Evolutionary conservation across 2,113 vertebrate genomes (phyloP).

Genomic region (Desmodus rotundus): DNA sequence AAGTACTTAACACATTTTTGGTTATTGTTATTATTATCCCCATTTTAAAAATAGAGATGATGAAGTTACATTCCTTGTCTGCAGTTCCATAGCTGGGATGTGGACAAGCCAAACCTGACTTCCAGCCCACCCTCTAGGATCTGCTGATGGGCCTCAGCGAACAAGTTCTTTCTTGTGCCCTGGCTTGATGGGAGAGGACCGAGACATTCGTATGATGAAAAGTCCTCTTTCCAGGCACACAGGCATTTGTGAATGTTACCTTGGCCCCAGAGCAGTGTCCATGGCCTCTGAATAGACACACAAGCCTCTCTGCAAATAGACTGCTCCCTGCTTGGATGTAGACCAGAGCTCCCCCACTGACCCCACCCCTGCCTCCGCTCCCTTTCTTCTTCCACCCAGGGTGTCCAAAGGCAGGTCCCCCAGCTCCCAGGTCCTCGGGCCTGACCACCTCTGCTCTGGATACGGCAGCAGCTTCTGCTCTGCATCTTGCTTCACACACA

Average conservation of each 20-base stretch:
- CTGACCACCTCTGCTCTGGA: not conserved
- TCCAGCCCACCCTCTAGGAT: not conserved
- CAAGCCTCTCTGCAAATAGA: not conserved
- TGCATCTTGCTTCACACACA: not conserved
- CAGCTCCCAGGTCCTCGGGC: not conserved
- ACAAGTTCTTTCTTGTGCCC: not conserved
- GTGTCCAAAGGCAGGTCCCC: not conserved
- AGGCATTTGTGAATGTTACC: not conserved
- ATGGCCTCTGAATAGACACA: not conserved
- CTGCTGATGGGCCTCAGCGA: no score
- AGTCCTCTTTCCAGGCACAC: not conserved
- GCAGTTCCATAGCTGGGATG: not conserved
- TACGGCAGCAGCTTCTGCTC: not conserved
- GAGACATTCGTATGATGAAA: not conserved
- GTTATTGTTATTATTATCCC: not conserved
- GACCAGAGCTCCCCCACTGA: not conserved
- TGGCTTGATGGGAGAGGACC: not conserved
- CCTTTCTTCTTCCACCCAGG: not conserved
- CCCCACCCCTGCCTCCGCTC: not conserved
- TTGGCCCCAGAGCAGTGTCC: not conserved
- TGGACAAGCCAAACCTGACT: not conserved
- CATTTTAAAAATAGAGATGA: not conserved
- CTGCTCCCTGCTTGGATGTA: not conserved
- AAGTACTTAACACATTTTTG: not conserved
- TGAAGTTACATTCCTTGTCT: no score